Evolutionary conservation across 2,113 vertebrate species (phyloP).

Genomic region (Diadophis punctatus): DNA sequence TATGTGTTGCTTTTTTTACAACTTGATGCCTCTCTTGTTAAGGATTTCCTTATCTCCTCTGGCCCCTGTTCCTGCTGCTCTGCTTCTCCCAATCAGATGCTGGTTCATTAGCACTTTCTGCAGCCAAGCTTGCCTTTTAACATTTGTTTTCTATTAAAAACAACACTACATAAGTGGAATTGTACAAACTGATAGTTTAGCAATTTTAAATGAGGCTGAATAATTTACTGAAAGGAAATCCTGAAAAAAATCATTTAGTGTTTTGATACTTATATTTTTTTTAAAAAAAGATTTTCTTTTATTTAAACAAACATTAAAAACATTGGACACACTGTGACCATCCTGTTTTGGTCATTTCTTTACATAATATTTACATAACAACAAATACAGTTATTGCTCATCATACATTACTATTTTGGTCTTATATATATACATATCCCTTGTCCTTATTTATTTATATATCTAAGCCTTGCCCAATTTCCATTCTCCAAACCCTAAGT

Average conservation of each 20-base stretch:
- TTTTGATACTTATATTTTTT: constrained; percentile 41
- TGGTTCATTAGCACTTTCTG: constrained; percentile 47
- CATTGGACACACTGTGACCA: no score
- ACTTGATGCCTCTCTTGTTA: constrained; percentile 25
- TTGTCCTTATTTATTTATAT: no score
- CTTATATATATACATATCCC: no score
- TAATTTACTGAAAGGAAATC: constrained; percentile 23
- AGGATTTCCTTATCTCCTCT: constrained; percentile 35
- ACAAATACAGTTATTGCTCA: no score
- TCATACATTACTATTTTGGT: no score
- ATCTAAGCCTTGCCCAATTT: no score
- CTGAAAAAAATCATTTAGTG: constrained; percentile 31
- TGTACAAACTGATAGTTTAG: constrained; percentile 36
- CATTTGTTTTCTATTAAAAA: constrained; percentile 52
- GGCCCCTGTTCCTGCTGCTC: constrained; percentile 41
- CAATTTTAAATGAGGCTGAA: constrained; percentile 45
- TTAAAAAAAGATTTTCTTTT: no score
- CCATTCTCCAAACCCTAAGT: no score
- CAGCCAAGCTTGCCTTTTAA: constrained; percentile 38
- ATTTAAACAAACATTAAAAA: no score
- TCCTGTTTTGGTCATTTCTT: no score
- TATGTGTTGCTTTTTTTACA: constrained; percentile 37
- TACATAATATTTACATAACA: no score
- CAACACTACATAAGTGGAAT: constrained; percentile 7
- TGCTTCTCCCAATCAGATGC: constrained; percentile 17